A percentile compares a stretch with the other conserved stretches of the same genome.
Conservation (phyloP, 2,888 invertebrate genomes). For the Amiota minor region DNA sequence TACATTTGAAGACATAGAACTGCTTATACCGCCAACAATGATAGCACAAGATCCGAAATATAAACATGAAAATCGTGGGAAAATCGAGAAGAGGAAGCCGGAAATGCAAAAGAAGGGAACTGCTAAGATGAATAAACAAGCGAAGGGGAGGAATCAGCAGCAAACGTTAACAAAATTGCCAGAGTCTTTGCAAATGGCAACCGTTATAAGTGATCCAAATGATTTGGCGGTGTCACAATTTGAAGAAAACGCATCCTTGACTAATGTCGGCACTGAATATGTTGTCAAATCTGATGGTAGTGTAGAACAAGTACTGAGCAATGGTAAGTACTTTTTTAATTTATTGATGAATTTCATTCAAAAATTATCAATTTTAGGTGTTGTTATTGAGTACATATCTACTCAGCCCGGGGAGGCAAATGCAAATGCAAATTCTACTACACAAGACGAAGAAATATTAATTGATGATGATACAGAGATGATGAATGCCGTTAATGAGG, state of each 20-base stretch:
- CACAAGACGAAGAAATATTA: neutral
- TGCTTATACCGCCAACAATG: slow-evolving; percentile 57
- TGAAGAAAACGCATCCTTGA: neutral
- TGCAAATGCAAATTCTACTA: neutral
- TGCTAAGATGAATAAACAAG: too few species aligned
- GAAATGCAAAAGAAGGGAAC: too few species aligned
- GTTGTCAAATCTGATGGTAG: slow-evolving; percentile 65
- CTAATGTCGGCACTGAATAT: slow-evolving; percentile 60
- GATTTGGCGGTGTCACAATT: slow-evolving; percentile 6
- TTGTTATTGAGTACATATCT: slow-evolving; percentile 68
- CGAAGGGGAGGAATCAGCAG: neutral
- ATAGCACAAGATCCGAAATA: slow-evolving; percentile 49
- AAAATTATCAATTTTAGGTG: slow-evolving; percentile 40
- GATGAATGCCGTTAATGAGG: slow-evolving; percentile 41
- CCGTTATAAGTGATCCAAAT: slow-evolving; percentile 10
- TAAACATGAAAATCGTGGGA: too few species aligned
- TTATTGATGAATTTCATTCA: neutral
- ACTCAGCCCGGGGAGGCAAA: slow-evolving; percentile 42
- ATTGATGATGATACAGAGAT: slow-evolving; percentile 38
- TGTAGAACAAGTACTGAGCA: slow-evolving; percentile 60
- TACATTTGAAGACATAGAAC: slow-evolving; percentile 57
- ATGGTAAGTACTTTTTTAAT: slow-evolving; percentile 34
- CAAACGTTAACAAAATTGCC: neutral
- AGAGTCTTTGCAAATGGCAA: slow-evolving; percentile 13
- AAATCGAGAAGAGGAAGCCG: too few species aligned